Evolutionary conservation across 2,797 vertebrate species (phyloP).

Genomic region (Myripristis murdjan): DNA sequence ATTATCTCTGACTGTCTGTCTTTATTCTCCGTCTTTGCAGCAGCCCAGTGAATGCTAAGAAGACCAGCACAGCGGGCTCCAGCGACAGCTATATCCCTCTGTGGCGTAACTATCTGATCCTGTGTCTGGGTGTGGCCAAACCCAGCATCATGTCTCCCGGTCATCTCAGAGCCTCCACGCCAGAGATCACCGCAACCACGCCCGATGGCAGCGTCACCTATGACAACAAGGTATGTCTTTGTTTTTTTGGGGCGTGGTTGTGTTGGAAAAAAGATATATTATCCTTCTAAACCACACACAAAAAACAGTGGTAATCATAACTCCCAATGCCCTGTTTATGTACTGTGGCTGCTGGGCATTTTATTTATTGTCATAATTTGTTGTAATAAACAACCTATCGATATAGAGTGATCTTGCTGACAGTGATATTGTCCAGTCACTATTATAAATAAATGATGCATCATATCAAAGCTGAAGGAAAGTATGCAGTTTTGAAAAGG

Average conservation of each 20-base stretch:
- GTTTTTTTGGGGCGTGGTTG: background rate
- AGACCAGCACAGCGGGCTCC: slow-evolving; percentile 92
- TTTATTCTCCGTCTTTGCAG: slow-evolving; percentile 69
- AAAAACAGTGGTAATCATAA: background rate
- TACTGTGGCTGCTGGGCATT: too few species aligned
- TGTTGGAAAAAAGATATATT: background rate
- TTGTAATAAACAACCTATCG: too few species aligned
- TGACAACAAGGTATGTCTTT: slow-evolving; percentile 89
- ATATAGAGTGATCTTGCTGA: too few species aligned
- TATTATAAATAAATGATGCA: too few species aligned
- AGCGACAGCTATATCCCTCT: slow-evolving; percentile 94
- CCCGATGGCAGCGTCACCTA: slow-evolving; percentile 97
- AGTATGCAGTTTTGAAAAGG: too few species aligned
- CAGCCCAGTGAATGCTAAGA: slow-evolving; percentile 98
- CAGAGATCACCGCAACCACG: slow-evolving; percentile 97
- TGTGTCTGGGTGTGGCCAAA: slow-evolving; percentile 98
- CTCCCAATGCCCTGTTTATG: background rate
- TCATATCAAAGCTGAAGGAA: too few species aligned
- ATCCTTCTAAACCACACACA: too few species aligned
- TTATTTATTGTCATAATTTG: too few species aligned
- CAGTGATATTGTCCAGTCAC: too few species aligned
- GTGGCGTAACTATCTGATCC: slow-evolving; percentile 98
- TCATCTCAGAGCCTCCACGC: slow-evolving; percentile 95
- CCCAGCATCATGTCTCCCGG: slow-evolving; percentile 99
- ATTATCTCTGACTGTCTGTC: background rate